phyloP scores from a whole-genome alignment of 2,888 invertebrate genomes.

The Baccha elongata region DNA sequence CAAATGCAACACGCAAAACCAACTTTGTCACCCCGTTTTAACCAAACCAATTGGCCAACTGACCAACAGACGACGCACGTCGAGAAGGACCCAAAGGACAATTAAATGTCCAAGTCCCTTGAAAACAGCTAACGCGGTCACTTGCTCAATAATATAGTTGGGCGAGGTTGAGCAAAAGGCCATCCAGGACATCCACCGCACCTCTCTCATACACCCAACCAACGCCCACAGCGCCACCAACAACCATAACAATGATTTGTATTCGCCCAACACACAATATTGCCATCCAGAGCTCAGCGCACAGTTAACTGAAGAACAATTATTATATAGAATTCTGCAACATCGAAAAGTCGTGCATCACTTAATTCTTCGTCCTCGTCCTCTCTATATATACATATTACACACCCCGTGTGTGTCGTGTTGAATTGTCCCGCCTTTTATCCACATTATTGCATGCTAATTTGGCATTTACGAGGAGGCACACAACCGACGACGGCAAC shows the following conservation, averaged over 20 bases:
- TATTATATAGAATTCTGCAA: slow-evolving; percentile 33
- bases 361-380: slow-evolving; percentile 45
- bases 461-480: slow-evolving; percentile 65
- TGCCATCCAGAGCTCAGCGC: slow-evolving; percentile 51
- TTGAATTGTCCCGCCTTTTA: slow-evolving; percentile 37
- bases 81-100: slow-evolving; percentile 59
- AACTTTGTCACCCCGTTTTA: slow-evolving; percentile 1
- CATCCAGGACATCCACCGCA: neutral
- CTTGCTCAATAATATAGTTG: slow-evolving; percentile 43
- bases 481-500: slow-evolving; percentile 42
- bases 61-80: slow-evolving; percentile 33
- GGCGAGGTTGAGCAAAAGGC: slow-evolving; percentile 22
- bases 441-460: slow-evolving; percentile 72
- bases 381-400: neutral
- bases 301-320: slow-evolving; percentile 65
- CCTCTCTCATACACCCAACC: neutral
- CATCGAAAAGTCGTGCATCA: slow-evolving; percentile 73
- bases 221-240: neutral
- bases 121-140: slow-evolving; percentile 56
- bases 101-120: slow-evolving; percentile 63
- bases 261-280: slow-evolving; percentile 68
- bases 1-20: slow-evolving; percentile 17
- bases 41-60: slow-evolving; percentile 41
- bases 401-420: slow-evolving; percentile 7
- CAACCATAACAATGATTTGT: slow-evolving; percentile 71